These are phyloP conservation scores for Dryococelus australis DNA, from an alignment of 2,888 invertebrate genomes.

Conservation along the genomic window DNA sequence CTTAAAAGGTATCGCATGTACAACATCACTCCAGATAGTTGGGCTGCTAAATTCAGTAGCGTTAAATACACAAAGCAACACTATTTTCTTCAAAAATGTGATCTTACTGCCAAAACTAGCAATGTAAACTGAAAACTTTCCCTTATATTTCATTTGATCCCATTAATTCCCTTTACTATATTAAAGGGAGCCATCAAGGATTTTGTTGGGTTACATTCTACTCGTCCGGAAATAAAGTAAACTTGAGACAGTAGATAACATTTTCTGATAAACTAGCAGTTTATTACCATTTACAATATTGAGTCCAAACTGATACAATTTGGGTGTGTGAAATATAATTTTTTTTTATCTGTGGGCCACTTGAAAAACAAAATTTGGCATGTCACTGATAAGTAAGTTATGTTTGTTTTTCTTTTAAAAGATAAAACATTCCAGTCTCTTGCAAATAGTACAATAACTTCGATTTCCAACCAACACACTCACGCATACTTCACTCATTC, in stretches of 20 bases:
- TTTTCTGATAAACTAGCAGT: conserved; percentile 53
- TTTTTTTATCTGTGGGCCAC: conserved; percentile 47
- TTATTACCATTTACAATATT: conserved; percentile 53
- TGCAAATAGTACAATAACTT: conserved; percentile 45
- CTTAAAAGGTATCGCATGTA: no score
- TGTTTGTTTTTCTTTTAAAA: conserved; percentile 40
- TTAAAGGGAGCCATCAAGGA: neutral
- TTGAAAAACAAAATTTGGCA: conserved; percentile 44
- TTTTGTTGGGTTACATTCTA: neutral
- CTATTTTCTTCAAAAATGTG: neutral
- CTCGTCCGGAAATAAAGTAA: neutral
- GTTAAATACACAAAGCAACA: no score
- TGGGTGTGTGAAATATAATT: conserved; percentile 48
- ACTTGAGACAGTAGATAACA: conserved; percentile 29
- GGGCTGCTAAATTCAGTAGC: no score
- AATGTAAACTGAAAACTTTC: neutral
- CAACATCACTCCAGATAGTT: no score
- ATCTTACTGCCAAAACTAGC: neutral
- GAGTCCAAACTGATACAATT: conserved; percentile 51
- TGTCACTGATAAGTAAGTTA: conserved; percentile 44
- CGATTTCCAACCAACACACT: conserved; percentile 40
- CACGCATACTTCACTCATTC: conserved; percentile 33
- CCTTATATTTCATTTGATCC: neutral
- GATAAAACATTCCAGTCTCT: conserved; percentile 48
- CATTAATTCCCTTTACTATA: neutral